Evolutionary conservation across 53 echinoderm and acorn worm genomes (phyloP).

Genomic region (Echinarachnius parma): DNA sequence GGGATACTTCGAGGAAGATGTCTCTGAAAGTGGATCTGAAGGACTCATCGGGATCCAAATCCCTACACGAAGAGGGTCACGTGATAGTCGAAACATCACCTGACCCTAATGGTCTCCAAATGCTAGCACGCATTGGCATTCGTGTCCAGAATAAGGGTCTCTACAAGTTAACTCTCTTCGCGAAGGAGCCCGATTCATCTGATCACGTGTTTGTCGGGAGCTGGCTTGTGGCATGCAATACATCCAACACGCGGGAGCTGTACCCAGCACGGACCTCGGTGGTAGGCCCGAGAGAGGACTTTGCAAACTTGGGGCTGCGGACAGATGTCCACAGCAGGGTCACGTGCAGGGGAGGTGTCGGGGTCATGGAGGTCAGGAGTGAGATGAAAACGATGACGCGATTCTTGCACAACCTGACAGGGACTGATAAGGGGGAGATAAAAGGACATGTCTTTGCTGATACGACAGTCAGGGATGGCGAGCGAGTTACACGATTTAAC

Average conservation of each 20-base stretch:
- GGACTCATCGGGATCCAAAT: not conserved
- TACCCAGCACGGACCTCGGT: not conserved
- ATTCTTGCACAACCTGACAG: not conserved
- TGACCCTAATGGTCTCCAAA: not conserved
- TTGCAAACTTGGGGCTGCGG: not conserved
- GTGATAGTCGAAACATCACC: slow-evolving; percentile 7
- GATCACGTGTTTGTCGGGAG: not conserved
- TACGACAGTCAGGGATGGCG: not conserved
- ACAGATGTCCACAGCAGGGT: not conserved
- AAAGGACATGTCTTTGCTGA: slow-evolving; percentile 20
- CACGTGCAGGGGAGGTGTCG: not conserved
- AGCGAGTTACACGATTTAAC: not conserved
- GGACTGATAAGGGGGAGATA: not conserved
- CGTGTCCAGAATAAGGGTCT: slow-evolving; percentile 4
- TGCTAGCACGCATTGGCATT: not conserved
- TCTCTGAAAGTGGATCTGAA: slow-evolving; percentile 8
- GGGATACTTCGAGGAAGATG: not conserved
- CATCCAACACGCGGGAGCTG: not conserved
- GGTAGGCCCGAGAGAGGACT: not conserved
- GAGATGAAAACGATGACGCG: not conserved
- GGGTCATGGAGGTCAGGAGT: slow-evolving; percentile 7
- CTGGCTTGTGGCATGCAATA: slow-evolving; percentile 10
- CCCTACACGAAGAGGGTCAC: slow-evolving; percentile 2
- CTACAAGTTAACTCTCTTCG: slow-evolving; percentile 14
- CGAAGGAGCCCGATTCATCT: not conserved